Evolutionary conservation across 2,888 invertebrate species (phyloP), one percentile per base, ranked within the genome.

Genomic region (Alentia gelatinosa): DNA sequence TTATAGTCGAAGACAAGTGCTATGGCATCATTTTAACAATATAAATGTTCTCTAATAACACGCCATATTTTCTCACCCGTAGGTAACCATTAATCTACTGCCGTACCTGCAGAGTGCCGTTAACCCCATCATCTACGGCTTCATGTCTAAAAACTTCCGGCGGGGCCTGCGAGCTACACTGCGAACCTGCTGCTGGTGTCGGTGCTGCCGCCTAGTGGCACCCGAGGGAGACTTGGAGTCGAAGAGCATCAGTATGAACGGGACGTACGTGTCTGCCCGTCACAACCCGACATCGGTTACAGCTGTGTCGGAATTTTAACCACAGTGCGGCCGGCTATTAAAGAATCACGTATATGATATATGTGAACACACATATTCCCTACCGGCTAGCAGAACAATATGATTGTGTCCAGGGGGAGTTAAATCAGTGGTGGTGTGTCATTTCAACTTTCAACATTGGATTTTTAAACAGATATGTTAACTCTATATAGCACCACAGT

Each of bases 71-170:
- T 9, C 56, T 56, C n/a, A 33, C 9, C 91, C 91, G 5, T 93
- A 95, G 95, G 91, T 95, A 33, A 92, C 93, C 26, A 90, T 95
- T 19, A 92, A 94, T 86, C 93, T 94, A 50, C 91, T 95, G 39
- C 95, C 95, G 5, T 95, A 94, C 91, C 90, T 95, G 30, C 95
- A 95, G 92, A 94, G 95, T 56, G 94, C 94, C 79, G 91, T 94
- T 75, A 95, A 95, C 89, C 95, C 95, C 23, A 92, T 95, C 91
- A 94, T 95, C 89, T 95, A 95, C 92, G 93, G 94, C 68, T 95
- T 95, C 91, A 94, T 95, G 94, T 95, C 93, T 5, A 92, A 92
- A 74, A 93, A 92, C 84, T 93, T 93, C 91, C 91, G 92, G 35
- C 91, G 92, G 50, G 92, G 93, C 30, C 63, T 93, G 89, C 91